These are phyloP conservation scores for Amblyjoppa proteus DNA, from an alignment of 2,888 invertebrate genomes.

Conservation along the genomic window DNA sequence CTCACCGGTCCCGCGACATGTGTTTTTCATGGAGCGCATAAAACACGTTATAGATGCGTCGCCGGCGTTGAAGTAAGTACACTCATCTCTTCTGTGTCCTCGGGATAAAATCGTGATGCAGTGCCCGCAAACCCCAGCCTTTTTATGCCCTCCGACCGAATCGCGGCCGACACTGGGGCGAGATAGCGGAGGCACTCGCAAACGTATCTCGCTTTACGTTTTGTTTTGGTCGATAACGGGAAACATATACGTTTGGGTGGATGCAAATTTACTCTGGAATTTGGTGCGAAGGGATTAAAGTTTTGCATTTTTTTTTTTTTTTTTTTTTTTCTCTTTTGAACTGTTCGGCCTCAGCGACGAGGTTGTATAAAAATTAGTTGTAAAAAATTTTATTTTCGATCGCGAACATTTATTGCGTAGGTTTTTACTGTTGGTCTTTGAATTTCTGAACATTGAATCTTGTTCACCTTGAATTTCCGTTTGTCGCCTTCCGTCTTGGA, in stretches of 20 bases:
- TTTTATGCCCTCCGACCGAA: not conserved
- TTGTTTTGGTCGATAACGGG: not conserved
- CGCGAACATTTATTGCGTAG: no score
- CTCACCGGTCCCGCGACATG: not conserved
- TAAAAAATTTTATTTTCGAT: no score
- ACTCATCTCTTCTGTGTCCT: slow-evolving; percentile 9
- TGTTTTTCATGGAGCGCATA: slow-evolving; percentile 16
- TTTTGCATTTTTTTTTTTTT: no score
- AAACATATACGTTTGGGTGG: not conserved
- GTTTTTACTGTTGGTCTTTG: no score
- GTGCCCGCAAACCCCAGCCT: not conserved
- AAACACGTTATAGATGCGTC: slow-evolving; percentile 33
- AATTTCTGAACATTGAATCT: not conserved
- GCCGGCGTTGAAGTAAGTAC: slow-evolving; percentile 3
- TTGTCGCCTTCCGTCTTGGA: no score
- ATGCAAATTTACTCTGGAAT: not conserved
- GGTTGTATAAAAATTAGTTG: no score
- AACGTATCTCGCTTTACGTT: not conserved
- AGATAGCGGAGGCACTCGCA: not conserved
- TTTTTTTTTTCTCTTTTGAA: no score
- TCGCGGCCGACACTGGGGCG: not conserved
- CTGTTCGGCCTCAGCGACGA: no score
- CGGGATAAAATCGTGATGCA: slow-evolving; percentile 10
- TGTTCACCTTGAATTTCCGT: not conserved
- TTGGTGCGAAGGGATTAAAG: not conserved